Evolutionary conservation across 2,797 vertebrate species (phyloP).

Genomic region (Pseudocheirus occidentalis): DNA sequence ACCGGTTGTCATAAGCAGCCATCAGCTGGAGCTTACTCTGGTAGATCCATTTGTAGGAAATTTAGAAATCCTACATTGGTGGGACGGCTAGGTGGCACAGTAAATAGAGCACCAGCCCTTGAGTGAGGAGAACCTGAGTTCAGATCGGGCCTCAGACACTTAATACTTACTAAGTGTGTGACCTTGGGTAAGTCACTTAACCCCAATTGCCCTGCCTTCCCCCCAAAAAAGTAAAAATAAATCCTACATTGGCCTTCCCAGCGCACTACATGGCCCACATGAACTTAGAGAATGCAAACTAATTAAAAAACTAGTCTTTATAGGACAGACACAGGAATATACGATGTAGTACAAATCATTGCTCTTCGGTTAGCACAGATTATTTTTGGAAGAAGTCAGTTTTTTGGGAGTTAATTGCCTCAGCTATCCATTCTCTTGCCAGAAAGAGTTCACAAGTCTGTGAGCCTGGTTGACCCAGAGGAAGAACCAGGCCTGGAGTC

Average conservation of each 20-base stretch:
- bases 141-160: no score
- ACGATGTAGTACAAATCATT: neutral
- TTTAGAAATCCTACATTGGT: neutral
- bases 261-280: neutral
- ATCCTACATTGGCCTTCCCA: neutral
- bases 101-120: no score
- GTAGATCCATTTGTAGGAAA: neutral
- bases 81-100: no score
- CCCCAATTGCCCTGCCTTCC: no score
- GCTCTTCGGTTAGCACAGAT: neutral
- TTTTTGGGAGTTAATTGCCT: neutral
- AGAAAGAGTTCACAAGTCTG: neutral
- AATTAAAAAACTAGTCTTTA: slow-evolving; percentile 31
- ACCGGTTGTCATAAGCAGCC: neutral
- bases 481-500: neutral
- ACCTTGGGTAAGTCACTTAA: no score
- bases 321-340: neutral
- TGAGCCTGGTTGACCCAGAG: neutral
- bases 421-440: neutral
- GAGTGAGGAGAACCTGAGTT: no score
- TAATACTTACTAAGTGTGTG: no score
- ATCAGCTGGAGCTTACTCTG: neutral
- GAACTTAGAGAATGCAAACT: neutral
- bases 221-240: neutral
- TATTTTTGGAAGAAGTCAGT: neutral